Evolutionary conservation across 2,113 vertebrate species (phyloP).

Genomic region (Dromaius novaehollandiae): DNA sequence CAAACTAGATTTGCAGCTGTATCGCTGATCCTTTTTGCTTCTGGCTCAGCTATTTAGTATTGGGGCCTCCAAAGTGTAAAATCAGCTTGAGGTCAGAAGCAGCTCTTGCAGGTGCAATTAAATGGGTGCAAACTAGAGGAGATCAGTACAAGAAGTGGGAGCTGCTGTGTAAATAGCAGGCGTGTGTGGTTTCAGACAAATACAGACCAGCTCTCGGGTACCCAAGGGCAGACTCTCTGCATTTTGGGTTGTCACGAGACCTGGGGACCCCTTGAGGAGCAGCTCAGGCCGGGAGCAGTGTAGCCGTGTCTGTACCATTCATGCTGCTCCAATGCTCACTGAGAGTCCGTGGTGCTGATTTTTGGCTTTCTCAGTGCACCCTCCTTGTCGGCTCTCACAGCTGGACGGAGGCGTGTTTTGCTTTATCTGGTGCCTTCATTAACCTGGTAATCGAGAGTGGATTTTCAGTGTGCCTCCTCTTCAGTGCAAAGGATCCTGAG

Average conservation of each 20-base stretch:
- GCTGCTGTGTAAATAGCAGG: background rate
- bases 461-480: background rate
- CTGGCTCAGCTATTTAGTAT: background rate
- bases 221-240: background rate
- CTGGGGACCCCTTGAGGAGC: background rate
- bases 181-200: background rate
- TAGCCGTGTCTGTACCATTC: background rate
- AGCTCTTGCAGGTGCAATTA: background rate
- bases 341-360: accelerated
- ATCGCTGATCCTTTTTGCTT: background rate
- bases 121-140: accelerated
- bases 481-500: background rate
- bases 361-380: accelerated
- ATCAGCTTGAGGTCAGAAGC: background rate
- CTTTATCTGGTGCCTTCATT: background rate
- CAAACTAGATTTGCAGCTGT: background rate
- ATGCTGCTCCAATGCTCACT: background rate
- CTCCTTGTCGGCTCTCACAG: background rate
- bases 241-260: too few species aligned
- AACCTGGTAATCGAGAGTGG: background rate
- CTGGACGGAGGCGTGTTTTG: background rate
- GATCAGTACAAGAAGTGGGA: too few species aligned
- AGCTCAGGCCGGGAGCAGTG: background rate
- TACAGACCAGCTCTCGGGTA: background rate
- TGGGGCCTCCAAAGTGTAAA: background rate